Conservation (phyloP, 2,797 vertebrate genomes). For the Silurus lanzhouensis region DNA sequence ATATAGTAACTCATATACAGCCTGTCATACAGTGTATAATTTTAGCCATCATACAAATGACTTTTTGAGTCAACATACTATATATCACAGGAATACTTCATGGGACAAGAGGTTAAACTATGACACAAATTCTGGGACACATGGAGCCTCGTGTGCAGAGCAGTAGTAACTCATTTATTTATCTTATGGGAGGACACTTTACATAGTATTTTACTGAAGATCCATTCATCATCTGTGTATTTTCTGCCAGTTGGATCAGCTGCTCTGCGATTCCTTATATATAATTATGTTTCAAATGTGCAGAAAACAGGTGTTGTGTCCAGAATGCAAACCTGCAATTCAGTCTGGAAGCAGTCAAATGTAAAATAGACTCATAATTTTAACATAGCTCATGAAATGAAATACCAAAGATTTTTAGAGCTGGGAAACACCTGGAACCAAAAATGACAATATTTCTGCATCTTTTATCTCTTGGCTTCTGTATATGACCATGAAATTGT, state of each 20-base stretch:
- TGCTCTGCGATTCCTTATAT: slow-evolving; percentile 59
- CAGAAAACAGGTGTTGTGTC: slow-evolving; percentile 74
- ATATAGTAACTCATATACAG: background rate
- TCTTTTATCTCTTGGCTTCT: background rate
- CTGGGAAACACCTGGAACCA: slow-evolving; percentile 75
- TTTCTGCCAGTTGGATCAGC: slow-evolving; percentile 57
- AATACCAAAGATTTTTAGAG: slow-evolving; percentile 71
- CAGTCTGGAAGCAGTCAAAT: slow-evolving; percentile 58
- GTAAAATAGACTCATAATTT: slow-evolving; percentile 70
- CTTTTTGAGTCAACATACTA: background rate
- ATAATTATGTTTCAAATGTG: slow-evolving; percentile 70
- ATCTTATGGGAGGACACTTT: slow-evolving; percentile 1
- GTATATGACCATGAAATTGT: background rate
- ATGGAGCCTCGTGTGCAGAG: background rate
- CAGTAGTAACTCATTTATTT: background rate
- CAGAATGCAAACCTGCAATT: slow-evolving; percentile 73
- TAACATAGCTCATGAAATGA: slow-evolving; percentile 63
- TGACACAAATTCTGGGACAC: background rate
- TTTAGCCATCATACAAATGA: background rate
- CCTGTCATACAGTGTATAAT: slow-evolving; percentile 4
- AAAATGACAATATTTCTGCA: slow-evolving; percentile 27
- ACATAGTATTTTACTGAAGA: slow-evolving; percentile 24
- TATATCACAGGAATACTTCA: slow-evolving; percentile 11
- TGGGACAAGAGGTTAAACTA: background rate
- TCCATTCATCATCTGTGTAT: slow-evolving; percentile 65